These are phyloP conservation scores for Loxodonta africana DNA, from an alignment of 2,113 vertebrate species.

Conservation along the genomic window DNA sequence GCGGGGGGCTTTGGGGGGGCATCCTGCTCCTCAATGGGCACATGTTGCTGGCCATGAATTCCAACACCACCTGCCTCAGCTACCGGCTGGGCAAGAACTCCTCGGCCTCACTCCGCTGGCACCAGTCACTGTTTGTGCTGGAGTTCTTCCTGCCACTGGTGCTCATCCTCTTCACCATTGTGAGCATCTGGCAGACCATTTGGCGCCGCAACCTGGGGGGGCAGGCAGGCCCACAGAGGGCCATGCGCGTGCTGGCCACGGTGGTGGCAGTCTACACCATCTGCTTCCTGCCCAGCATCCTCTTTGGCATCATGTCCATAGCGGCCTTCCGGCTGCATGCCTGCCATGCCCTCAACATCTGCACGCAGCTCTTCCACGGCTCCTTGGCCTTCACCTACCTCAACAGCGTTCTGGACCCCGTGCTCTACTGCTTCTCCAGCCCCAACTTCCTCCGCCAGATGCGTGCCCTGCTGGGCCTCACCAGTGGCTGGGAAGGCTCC, in stretches of 20 bases:
- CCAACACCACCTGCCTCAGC: slow-evolving; percentile 81
- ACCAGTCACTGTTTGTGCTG: slow-evolving; percentile 79
- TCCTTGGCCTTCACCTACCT: slow-evolving; percentile 88
- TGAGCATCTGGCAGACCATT: slow-evolving; percentile 54
- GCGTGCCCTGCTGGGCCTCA: slow-evolving; percentile 17
- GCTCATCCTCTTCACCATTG: slow-evolving; percentile 68
- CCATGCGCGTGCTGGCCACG: neutral
- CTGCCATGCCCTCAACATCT: neutral
- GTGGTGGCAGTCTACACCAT: slow-evolving; percentile 85
- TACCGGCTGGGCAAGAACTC: slow-evolving; percentile 71
- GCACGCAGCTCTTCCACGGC: slow-evolving; percentile 82
- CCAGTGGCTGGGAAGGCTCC: neutral
- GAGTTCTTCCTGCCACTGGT: slow-evolving; percentile 69
- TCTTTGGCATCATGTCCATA: slow-evolving; percentile 18
- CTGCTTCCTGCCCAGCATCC: slow-evolving; percentile 88
- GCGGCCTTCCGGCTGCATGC: neutral
- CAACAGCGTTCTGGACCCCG: slow-evolving; percentile 89
- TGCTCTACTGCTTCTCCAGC: slow-evolving; percentile 90
- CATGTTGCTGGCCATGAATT: neutral
- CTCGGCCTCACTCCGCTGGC: neutral
- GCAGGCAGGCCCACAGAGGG: slow-evolving; percentile 61
- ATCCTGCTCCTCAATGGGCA: slow-evolving; percentile 65
- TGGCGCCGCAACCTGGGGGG: slow-evolving; percentile 28
- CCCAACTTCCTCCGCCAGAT: neutral
- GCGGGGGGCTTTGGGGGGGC: slow-evolving; percentile 84